Evolutionary conservation across 2,888 invertebrate species (phyloP), one percentile per base, ranked within the genome.

Genomic region (Noctua janthina): DNA sequence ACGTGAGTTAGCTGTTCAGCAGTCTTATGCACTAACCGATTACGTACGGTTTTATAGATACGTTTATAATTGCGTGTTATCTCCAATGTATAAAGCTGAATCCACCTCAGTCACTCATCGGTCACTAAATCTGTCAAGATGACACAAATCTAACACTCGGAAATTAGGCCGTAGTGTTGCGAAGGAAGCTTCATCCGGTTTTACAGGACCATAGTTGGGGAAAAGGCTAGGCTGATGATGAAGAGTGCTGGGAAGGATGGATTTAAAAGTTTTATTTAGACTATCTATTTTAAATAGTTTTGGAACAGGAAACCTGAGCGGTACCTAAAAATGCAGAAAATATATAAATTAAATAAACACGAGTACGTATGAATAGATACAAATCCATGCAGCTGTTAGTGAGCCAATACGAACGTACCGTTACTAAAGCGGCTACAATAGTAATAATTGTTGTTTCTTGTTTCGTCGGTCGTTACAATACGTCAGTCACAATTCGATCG

Each of bases 401-500:
- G 35, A 69, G 59, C 39, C 56, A 56, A 56, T 62, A 64, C 39
- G 20, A 71, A 59, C 35, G 51, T 79, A 69, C 56, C 56, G 64
- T 77, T 75, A 64, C 69, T 62, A 51, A 75, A 54, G 56, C 62
- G n/a, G 69, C 66, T 71, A 86, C 72, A 82, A 73, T 84, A 77
- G 82, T 46, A 43, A 43, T 66, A 66, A 80, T 84, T 76, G 74
- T 80, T 81, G 72, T n/a, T 79, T 54, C 69, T 64, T 29, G 86
- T 68, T 84, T 51, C 62, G 68, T 62, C 69, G 54, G 74, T 81
- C 77, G 68, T 80, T 75, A 62, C 20, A 68, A 73, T 71, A 90
- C 86, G 89, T 86, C 87, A 88, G 69, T 81, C 78, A 84, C 83
- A 89, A 85, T 84, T 83, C 71, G 74, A 77, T 79, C 69, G 80